Conservation (phyloP, 2,888 invertebrate genomes). For the Dynastes grantii region DNA sequence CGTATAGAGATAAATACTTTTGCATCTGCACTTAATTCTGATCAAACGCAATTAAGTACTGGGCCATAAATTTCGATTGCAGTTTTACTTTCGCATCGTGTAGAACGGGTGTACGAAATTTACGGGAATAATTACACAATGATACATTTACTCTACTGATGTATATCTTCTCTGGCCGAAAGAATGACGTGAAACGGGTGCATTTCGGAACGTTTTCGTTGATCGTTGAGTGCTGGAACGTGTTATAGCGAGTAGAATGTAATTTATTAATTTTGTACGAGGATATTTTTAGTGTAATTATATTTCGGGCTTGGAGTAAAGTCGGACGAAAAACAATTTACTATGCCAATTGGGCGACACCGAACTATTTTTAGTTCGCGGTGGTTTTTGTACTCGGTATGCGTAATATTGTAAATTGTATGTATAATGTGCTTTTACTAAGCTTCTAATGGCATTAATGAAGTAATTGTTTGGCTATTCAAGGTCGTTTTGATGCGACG, state of each 20-base stretch:
- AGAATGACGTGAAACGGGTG: no score
- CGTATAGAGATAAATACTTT: not conserved
- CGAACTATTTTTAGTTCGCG: slow-evolving; percentile 9
- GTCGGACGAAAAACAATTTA: slow-evolving; percentile 16
- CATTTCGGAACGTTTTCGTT: no score
- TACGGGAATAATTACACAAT: slow-evolving; percentile 6
- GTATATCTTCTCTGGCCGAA: not conserved
- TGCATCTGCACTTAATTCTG: not conserved
- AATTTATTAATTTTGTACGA: slow-evolving; percentile 30
- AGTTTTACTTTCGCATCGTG: slow-evolving; percentile 8
- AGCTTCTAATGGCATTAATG: not conserved
- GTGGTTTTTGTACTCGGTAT: not conserved
- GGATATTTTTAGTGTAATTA: slow-evolving; percentile 23
- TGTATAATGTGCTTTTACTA: not conserved
- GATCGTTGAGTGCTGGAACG: not conserved
- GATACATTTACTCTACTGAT: not conserved
- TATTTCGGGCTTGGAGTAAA: slow-evolving; percentile 17
- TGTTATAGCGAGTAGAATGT: not conserved
- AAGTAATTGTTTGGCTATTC: no score
- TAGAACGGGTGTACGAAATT: not conserved
- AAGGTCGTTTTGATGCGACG: no score
- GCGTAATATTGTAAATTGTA: not conserved
- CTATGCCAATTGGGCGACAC: slow-evolving; percentile 28
- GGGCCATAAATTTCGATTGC: slow-evolving; percentile 4
- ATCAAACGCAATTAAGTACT: not conserved